These are phyloP conservation scores for Streptopelia turtur DNA, from an alignment of 2,797 vertebrate species.

Conservation along the genomic window DNA sequence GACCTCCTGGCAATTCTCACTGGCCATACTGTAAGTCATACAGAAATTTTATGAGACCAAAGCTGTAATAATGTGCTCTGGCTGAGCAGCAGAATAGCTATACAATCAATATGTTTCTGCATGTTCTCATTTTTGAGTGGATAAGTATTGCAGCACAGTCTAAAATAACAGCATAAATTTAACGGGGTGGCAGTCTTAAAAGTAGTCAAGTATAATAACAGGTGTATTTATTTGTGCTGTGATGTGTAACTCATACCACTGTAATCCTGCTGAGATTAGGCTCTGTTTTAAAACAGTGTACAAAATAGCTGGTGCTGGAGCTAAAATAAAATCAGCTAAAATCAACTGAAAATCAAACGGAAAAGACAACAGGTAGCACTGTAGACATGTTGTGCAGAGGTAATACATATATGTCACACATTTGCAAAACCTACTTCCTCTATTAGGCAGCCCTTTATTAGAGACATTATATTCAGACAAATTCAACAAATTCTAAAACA, in stretches of 20 bases:
- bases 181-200: slow-evolving; percentile 37
- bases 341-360: slow-evolving; percentile 17
- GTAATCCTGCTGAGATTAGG: slow-evolving; percentile 23
- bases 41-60: slow-evolving; percentile 11
- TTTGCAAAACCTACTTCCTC: slow-evolving; percentile 41
- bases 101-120: neutral
- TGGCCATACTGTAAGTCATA: neutral
- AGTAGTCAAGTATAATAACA: slow-evolving; percentile 9
- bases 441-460: slow-evolving; percentile 59
- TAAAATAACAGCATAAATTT: slow-evolving; percentile 20
- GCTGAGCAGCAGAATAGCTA: neutral
- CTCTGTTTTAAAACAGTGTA: slow-evolving; percentile 30
- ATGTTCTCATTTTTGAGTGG: neutral
- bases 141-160: neutral
- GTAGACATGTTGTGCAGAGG: slow-evolving; percentile 6
- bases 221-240: slow-evolving; percentile 23
- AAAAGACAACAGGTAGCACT: slow-evolving; percentile 43
- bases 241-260: slow-evolving; percentile 5
- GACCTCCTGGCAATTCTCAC: neutral
- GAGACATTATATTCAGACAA: slow-evolving; percentile 67
- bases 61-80: neutral
- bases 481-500: slow-evolving; percentile 68
- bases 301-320: neutral
- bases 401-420: slow-evolving; percentile 21
- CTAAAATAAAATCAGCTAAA: neutral